Conservation (phyloP, 2,797 vertebrate genomes). For the Rhinogobio ventralis region DNA sequence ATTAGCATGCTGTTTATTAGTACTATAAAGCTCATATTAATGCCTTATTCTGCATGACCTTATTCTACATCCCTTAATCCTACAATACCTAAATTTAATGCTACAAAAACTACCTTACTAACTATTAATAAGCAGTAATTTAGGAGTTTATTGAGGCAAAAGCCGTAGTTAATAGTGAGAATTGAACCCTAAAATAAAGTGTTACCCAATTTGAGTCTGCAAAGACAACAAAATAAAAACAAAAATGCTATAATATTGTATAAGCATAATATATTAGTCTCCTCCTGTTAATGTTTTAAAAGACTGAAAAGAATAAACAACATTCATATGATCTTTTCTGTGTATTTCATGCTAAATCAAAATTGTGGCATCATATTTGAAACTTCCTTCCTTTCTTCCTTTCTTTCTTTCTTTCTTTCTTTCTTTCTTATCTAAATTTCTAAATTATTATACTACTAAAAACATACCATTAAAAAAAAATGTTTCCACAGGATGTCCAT, state of each 20-base stretch:
- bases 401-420: neutral
- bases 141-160: too few species aligned
- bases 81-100: too few species aligned
- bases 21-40: too few species aligned
- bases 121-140: too few species aligned
- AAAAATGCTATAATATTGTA: neutral
- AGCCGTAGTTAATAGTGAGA: too few species aligned
- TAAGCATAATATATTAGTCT: neutral
- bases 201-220: neutral
- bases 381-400: neutral
- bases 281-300: neutral
- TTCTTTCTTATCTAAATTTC: neutral
- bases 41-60: too few species aligned
- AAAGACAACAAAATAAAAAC: neutral
- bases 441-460: neutral
- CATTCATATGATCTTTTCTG: neutral
- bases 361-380: neutral
- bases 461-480: neutral
- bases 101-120: too few species aligned
- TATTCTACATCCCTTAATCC: too few species aligned
- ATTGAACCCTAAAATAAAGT: too few species aligned
- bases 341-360: neutral
- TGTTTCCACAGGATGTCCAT: constrained; percentile 12
- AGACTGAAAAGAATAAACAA: neutral
- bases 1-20: too few species aligned